Base-by-base conservation (phyloP, 1,140 invertebrate species). In the Brachionus rotundiformis region DNA sequence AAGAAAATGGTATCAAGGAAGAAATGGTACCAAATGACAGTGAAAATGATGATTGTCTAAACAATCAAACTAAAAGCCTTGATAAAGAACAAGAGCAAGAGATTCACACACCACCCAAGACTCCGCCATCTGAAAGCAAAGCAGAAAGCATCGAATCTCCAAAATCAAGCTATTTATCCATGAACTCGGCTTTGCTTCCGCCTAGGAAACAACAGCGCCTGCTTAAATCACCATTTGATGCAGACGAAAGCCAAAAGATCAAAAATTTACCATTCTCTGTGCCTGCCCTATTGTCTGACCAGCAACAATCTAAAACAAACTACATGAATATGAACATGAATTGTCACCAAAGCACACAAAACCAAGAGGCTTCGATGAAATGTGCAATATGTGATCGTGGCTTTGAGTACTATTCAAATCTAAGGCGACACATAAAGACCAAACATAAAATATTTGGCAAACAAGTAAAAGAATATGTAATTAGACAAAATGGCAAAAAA, bases 381-480 rank as follows among this genome's bases (percentile, higher is more conserved):
- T 79, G 76, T 25, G 76, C 76, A 11, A 79, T 79, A 33, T 79
- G 76, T n/a, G 76, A 79, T n/a, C 31, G 76, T n/a, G 76, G 76
- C 13, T 79, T 79, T 41, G 76, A 79, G 25, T 79, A 79, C 54
- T 79, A 79, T 39, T 79, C 76, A 0, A 79, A 79, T 59, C 23
- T 79, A 29, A 54, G 76, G 29, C 76, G 76, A 59, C 76, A 79
- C 19, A 79, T 79, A 31, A 79, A 79, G 25, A 79, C 76, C 5
- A 79, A 79, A 27, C 76, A 79, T 39, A 79, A 79, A 79, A 79
- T 79, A 36, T 79, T 36, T 59, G 76, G 76, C 23, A 79, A 79
- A 63, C 76, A 79, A 79, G 76, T 79, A 19, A 79, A 79, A 59
- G 76, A 79, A n/a, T 79, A 79, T 79, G 76, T 79, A 8, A 63